Percentiles rank a stretch among this genome's conserved stretches.
Evolutionary conservation across 2,888 invertebrate species (phyloP).

Genomic region (Sphinx pinastri): DNA sequence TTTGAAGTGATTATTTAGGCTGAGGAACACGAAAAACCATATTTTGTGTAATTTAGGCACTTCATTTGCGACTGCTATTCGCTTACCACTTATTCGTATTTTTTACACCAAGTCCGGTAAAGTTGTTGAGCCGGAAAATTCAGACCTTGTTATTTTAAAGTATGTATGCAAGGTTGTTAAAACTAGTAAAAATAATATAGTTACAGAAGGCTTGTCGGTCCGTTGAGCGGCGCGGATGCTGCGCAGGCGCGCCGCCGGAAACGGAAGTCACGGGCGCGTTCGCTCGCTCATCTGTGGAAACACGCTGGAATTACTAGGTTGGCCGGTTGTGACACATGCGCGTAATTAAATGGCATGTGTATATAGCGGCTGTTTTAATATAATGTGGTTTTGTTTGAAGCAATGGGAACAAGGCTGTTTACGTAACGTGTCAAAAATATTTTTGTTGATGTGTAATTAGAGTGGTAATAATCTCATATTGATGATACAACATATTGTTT

Average conservation of each 20-base stretch:
- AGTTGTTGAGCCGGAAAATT: background rate
- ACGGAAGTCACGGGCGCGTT: conserved; percentile 81
- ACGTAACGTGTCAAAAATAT: background rate
- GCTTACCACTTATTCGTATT: background rate
- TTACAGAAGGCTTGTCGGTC: conserved; percentile 59
- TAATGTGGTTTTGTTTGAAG: background rate
- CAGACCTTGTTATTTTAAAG: background rate
- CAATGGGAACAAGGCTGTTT: conserved; percentile 14
- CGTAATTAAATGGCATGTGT: conserved; percentile 24
- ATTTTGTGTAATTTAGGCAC: background rate
- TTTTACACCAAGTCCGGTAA: background rate
- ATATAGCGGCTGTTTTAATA: background rate
- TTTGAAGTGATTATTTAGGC: background rate
- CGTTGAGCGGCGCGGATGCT: conserved; percentile 73
- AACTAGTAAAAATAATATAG: conserved; percentile 48
- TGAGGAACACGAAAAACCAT: background rate
- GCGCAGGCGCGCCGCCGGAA: conserved; percentile 81
- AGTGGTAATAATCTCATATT: background rate
- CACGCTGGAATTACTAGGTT: conserved; percentile 73
- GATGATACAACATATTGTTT: too few species aligned
- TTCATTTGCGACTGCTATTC: background rate
- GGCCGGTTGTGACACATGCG: conserved; percentile 45
- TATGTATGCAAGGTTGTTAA: conserved; percentile 11
- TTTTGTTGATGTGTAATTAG: background rate
- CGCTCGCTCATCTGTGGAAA: conserved; percentile 79